Percentiles rank a stretch among this genome's conserved stretches.
These are phyloP conservation scores for Chiloscyllium punctatum DNA, from an alignment of 2,797 vertebrate species.

Conservation along the genomic window DNA sequence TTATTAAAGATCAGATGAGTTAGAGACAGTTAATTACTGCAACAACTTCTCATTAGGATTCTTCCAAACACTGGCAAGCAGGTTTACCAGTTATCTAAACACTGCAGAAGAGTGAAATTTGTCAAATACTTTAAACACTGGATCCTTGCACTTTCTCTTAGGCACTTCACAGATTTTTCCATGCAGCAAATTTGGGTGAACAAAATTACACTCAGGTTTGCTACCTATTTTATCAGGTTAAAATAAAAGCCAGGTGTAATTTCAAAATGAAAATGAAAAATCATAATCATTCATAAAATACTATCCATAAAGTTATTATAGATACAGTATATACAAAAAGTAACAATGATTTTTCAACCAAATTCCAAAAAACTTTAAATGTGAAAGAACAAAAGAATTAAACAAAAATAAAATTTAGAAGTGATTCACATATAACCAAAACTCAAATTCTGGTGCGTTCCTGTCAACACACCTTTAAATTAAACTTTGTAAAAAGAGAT, in stretches of 20 bases:
- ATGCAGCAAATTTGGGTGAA: background rate
- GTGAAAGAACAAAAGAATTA: background rate
- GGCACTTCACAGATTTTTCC: background rate
- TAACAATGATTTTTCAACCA: background rate
- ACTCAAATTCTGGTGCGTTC: background rate
- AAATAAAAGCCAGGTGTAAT: background rate
- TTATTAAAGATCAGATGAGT: background rate
- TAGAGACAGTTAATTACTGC: background rate
- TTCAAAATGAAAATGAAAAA: background rate
- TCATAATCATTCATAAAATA: background rate
- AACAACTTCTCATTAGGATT: background rate
- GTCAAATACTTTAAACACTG: background rate
- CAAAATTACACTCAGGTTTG: background rate
- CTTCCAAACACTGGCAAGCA: background rate
- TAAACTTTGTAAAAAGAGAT: background rate
- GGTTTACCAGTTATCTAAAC: background rate
- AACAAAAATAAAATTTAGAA: background rate
- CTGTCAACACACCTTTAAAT: background rate
- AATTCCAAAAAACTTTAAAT: conserved; percentile 19
- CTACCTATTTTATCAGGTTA: background rate
- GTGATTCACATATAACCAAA: background rate
- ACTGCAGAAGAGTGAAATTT: background rate
- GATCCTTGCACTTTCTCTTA: background rate
- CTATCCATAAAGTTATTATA: background rate
- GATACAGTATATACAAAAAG: background rate